Base-by-base conservation (phyloP, 2,888 invertebrate genomes). In the Lasioglossum vierecki region DNA sequence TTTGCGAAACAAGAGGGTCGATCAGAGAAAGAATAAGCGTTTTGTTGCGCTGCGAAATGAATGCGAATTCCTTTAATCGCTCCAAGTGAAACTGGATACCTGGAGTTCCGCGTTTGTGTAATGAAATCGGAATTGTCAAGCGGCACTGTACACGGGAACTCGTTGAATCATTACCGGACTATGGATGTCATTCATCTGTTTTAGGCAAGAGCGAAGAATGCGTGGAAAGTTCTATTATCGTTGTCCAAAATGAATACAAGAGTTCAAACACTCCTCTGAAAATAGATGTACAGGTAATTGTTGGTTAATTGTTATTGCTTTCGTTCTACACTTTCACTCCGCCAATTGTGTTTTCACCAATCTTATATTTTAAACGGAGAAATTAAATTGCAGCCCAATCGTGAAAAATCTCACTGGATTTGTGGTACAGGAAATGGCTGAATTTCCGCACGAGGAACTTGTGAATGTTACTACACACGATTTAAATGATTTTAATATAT, bases 91-190 rank as follows among this genome's bases (percentile, higher is more conserved):
- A 70, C 70, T 13, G 41, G 39, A 70, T 5, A 13, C n/a, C 4
- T 11, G 41, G 41, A 70, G 70, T 70, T 70, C 70, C 70, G 70
- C 70, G 13, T 70, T 70, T n/a, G 70, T 41, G 70, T n/a, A 41
- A 70, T 2, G 39, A 70, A 39, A 70, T 41, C 70, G n/a, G 70
- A 4, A 70, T 70, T 41, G 70, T 41, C 39, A 41, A 70, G 63
- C 63, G 63, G 8, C 30, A 30, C 30, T 63, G 6, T 63, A 15
- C 30, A 30, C n/a, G 30, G 30, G 6, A 30, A 30, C 30, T 26
- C 3, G 63, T 30, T 30, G 0, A 63, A 63, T 18, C 30, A 18
- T 63, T 63, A 8, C 30, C 2, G 1, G 63, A 6, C 15, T 57
- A 57, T n/a, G 4, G 53, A 9, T 57, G 53, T n/a, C 57, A 22